Evolutionary conservation across 2,888 invertebrate genomes (phyloP).

Genomic region (Lasioglossum malachurum): DNA sequence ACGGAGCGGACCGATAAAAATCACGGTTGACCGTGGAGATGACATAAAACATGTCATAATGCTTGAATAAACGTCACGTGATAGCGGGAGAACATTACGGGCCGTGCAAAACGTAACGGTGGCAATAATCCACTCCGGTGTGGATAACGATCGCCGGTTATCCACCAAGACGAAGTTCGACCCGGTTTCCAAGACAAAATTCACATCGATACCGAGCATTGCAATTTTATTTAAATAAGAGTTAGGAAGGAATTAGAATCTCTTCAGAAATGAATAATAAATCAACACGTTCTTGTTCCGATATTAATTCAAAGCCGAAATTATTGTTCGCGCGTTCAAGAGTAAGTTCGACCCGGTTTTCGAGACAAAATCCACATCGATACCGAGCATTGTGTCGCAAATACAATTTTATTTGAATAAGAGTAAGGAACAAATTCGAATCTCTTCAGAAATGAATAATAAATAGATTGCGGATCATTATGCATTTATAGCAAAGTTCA

Average conservation of each 20-base stretch:
- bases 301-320: too few relatives aligned
- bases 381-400: not conserved
- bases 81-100: slow-evolving; percentile 60
- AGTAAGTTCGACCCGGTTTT: slow-evolving; percentile 39
- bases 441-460: not conserved
- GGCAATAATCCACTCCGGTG: slow-evolving; percentile 63
- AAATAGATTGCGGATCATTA: not conserved
- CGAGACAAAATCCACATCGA: slow-evolving; percentile 45
- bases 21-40: slow-evolving; percentile 55
- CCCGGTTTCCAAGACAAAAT: slow-evolving; percentile 37
- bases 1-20: slow-evolving; percentile 51
- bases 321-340: not conserved
- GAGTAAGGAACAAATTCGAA: not conserved
- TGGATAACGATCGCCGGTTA: slow-evolving; percentile 65
- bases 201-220: slow-evolving; percentile 32
- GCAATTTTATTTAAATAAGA: not conserved
- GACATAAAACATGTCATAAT: slow-evolving; percentile 68
- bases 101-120: slow-evolving; percentile 41
- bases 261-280: not conserved
- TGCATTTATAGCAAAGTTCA: too few relatives aligned
- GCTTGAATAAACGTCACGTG: slow-evolving; percentile 70
- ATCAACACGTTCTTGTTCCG: not conserved
- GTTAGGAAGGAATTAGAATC: not conserved
- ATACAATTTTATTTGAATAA: not conserved
- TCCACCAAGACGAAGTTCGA: slow-evolving; percentile 43